A percentile compares a stretch with the other conserved stretches of the same genome.
Evolutionary conservation across 1,140 invertebrate species (phyloP).

Genomic region (Penaeus indicus): DNA sequence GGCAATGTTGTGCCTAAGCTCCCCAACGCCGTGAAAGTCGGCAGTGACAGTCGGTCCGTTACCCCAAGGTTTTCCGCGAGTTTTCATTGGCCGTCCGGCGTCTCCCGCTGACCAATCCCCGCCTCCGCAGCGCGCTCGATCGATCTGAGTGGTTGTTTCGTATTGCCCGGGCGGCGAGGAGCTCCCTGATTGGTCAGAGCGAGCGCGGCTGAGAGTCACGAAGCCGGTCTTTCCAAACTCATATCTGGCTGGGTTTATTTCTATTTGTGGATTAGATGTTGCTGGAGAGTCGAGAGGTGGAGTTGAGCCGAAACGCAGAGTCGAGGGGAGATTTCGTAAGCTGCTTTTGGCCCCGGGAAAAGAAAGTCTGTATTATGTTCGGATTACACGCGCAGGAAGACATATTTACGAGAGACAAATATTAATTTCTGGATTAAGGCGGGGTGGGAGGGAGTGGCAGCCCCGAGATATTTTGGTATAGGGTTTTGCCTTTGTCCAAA

Average conservation of each 20-base stretch:
- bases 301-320: constrained; percentile 60
- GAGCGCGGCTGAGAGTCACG: constrained; percentile 24
- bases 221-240: constrained; percentile 42
- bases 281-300: constrained; percentile 47
- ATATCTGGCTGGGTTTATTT: constrained; percentile 53
- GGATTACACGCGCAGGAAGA: too few relatives aligned
- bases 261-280: constrained; percentile 60
- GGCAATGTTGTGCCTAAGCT: constrained; percentile 52
- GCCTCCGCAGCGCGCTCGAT: constrained; percentile 19
- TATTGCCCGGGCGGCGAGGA: constrained; percentile 42
- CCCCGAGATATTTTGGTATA: too few relatives aligned
- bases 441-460: too few relatives aligned
- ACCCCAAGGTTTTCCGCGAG: constrained; percentile 16
- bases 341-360: constrained; percentile 21
- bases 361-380: not conserved
- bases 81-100: constrained; percentile 47
- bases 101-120: constrained; percentile 27
- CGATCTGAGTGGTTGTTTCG: constrained; percentile 54
- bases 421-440: too few relatives aligned
- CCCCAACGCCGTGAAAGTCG: constrained; percentile 43
- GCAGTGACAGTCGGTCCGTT: constrained; percentile 59
- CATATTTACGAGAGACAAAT: too few relatives aligned
- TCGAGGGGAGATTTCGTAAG: constrained; percentile 51
- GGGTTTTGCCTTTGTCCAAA: too few relatives aligned
- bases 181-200: constrained; percentile 8